Evolutionary conservation across 2,797 vertebrate species (phyloP).

Genomic region (Gila robusta): DNA sequence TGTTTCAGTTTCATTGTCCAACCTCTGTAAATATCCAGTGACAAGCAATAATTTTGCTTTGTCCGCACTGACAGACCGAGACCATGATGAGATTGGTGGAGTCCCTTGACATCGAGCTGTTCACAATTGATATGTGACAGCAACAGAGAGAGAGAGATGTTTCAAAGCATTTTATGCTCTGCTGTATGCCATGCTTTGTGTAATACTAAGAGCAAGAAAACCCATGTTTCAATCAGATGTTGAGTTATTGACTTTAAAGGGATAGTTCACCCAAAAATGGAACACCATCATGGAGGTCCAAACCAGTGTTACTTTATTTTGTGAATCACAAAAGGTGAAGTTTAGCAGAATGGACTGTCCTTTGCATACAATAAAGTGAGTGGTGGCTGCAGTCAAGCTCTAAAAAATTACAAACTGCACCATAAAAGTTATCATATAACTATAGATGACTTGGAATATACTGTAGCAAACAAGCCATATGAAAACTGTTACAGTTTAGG

Average conservation of each 20-base stretch:
- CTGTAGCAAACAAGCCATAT: background rate
- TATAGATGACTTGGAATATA: background rate
- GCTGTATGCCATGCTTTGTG: slow-evolving; percentile 48
- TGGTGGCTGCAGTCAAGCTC: background rate
- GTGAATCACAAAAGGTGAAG: background rate
- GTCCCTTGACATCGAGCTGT: slow-evolving; percentile 53
- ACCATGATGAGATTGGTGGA: slow-evolving; percentile 56
- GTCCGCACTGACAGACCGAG: slow-evolving; percentile 58
- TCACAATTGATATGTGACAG: slow-evolving; percentile 64
- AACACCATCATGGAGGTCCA: background rate
- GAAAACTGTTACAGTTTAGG: background rate
- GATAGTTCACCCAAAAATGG: slow-evolving; percentile 12
- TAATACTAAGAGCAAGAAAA: slow-evolving; percentile 50
- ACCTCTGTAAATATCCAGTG: slow-evolving; percentile 61
- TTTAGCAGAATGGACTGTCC: background rate
- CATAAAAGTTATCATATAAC: background rate
- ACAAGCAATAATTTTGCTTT: slow-evolving; percentile 68
- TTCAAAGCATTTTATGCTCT: slow-evolving; percentile 54
- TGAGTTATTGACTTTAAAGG: slow-evolving; percentile 54
- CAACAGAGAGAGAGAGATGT: slow-evolving; percentile 50
- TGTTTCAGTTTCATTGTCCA: slow-evolving; percentile 2
- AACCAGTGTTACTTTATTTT: background rate
- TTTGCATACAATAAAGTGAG: background rate
- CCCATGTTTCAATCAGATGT: slow-evolving; percentile 60
- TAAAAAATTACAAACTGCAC: background rate